Percentiles rank a stretch among this genome's conserved stretches.
phyloP scores from a whole-genome alignment of 2,888 invertebrate species.

The Drosophila ezoana region DNA sequence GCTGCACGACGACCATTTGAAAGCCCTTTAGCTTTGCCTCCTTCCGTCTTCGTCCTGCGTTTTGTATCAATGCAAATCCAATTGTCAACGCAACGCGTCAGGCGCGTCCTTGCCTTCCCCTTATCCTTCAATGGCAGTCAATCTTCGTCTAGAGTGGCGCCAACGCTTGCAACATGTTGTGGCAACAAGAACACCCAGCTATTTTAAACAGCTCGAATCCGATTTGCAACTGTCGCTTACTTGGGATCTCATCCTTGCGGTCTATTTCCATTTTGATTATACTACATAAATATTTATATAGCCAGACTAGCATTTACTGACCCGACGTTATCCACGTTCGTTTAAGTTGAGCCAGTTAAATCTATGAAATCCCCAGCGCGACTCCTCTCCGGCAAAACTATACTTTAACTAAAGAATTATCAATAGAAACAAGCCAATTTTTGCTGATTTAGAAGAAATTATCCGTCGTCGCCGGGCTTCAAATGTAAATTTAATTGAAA shows the following conservation, averaged over 20 bases:
- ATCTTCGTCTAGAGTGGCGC: slow-evolving; percentile 45
- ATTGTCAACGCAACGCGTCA: slow-evolving; percentile 51
- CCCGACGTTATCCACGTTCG: no score
- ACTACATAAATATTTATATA: background rate
- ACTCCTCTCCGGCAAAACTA: no score
- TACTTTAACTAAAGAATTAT: no score
- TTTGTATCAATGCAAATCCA: slow-evolving; percentile 57
- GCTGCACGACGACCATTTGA: slow-evolving; percentile 40
- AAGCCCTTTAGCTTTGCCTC: background rate
- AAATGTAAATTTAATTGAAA: no score
- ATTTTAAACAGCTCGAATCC: slow-evolving; percentile 39
- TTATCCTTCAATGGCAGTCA: slow-evolving; percentile 43
- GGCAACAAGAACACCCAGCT: slow-evolving; percentile 25
- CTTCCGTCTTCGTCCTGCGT: background rate
- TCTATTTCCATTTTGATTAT: slow-evolving; percentile 8
- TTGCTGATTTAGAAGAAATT: no score
- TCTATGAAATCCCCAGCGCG: no score
- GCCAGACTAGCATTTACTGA: no score
- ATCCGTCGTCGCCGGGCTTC: no score
- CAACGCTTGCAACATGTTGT: slow-evolving; percentile 31
- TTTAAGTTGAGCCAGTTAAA: no score
- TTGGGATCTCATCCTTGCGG: slow-evolving; percentile 13
- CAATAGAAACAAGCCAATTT: no score
- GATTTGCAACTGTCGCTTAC: slow-evolving; percentile 42
- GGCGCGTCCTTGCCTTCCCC: background rate